Conservation (phyloP, 2,888 invertebrate species). For the Melangyna quadrimaculata region DNA sequence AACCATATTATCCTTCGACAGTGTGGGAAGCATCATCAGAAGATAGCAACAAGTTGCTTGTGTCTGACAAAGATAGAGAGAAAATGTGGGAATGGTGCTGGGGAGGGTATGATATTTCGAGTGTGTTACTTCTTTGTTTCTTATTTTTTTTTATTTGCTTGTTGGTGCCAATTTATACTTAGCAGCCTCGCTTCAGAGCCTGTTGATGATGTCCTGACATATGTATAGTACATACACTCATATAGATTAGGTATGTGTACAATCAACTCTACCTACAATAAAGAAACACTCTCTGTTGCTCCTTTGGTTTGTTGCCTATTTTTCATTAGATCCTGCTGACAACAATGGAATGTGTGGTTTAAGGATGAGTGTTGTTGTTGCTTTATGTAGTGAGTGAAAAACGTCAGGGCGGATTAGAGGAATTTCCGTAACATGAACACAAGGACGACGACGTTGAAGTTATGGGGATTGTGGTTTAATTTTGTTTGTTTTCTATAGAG, state of each 20-base stretch:
- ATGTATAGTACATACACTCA: not conserved
- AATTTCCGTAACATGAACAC: conserved; percentile 43
- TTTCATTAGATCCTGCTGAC: conserved; percentile 57
- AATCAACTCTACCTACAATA: not conserved
- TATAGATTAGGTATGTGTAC: not conserved
- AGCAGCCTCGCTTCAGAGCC: conserved; percentile 5
- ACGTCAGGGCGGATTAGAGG: conserved; percentile 28
- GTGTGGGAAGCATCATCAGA: not conserved
- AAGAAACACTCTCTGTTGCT: conserved; percentile 1
- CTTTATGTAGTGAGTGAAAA: conserved; percentile 28
- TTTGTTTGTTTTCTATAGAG: not conserved
- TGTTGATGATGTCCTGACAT: conserved; percentile 45
- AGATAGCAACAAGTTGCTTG: conserved; percentile 53
- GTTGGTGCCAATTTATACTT: not conserved
- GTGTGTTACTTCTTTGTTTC: conserved; percentile 16
- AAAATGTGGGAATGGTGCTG: not conserved
- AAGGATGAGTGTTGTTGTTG: conserved; percentile 2
- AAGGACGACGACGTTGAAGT: not conserved
- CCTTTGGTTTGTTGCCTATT: conserved; percentile 49
- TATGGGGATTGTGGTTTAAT: not conserved
- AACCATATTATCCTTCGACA: not conserved
- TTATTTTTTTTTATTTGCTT: not conserved
- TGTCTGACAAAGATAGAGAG: not conserved
- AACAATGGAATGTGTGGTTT: conserved; percentile 51
- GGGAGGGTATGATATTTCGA: not conserved